These are phyloP conservation scores for Sarcophaga carnaria DNA, from an alignment of 2,888 invertebrate species.

Conservation along the genomic window DNA sequence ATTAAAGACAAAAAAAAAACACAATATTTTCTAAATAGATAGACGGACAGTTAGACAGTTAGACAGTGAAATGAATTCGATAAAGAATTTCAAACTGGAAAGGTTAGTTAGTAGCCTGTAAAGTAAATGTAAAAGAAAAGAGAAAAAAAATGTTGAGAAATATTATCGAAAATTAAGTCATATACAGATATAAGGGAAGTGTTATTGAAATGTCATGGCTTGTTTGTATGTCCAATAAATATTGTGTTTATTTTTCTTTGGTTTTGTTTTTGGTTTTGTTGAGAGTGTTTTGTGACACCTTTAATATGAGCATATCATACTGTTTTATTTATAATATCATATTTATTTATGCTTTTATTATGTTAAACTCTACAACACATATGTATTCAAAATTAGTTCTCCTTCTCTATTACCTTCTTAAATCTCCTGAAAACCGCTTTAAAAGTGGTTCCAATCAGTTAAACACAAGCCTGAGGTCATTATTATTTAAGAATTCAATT, in stretches of 20 bases:
- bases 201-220: too few species aligned
- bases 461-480: neutral
- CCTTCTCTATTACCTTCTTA: too few species aligned
- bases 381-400: too few species aligned
- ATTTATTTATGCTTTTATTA: constrained; percentile 53
- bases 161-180: too few species aligned
- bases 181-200: too few species aligned
- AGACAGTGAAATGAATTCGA: constrained; percentile 2
- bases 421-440: too few species aligned
- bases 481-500: too few species aligned
- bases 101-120: constrained; percentile 32
- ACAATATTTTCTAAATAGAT: neutral
- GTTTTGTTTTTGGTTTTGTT: neutral
- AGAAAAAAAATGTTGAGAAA: too few species aligned
- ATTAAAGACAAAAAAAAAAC: neutral
- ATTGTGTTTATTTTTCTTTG: neutral
- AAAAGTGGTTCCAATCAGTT: neutral
- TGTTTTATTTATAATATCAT: constrained; percentile 35
- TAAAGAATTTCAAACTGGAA: constrained; percentile 9
- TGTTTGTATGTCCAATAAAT: too few species aligned
- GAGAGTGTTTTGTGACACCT: constrained; percentile 38
- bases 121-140: neutral
- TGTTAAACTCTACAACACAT: constrained; percentile 30
- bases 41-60: neutral
- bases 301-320: constrained; percentile 39